Evolutionary conservation across 2,888 invertebrate species (phyloP).

Genomic region (Troides oblongomaculatus): DNA sequence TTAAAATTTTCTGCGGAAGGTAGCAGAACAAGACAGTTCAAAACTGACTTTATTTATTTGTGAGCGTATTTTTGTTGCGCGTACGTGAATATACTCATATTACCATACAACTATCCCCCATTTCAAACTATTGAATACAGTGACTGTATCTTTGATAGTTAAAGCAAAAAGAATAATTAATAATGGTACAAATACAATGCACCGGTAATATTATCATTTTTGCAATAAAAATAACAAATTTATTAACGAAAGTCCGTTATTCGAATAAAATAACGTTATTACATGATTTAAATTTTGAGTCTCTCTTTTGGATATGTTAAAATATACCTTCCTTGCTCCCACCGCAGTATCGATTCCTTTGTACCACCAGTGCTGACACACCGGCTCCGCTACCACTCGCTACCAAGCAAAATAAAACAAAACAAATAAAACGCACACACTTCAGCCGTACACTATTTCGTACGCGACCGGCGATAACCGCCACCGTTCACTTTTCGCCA

Average conservation of each 20-base stretch:
- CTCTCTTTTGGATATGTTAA: slow-evolving; percentile 38
- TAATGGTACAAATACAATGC: neutral
- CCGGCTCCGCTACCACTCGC: slow-evolving; percentile 57
- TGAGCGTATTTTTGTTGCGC: too few species aligned
- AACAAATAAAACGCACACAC: slow-evolving; percentile 67
- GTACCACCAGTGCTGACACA: slow-evolving; percentile 67
- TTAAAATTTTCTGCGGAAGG: too few species aligned
- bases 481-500: slow-evolving; percentile 59
- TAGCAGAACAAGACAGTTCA: too few species aligned
- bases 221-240: neutral
- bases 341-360: slow-evolving; percentile 74
- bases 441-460: slow-evolving; percentile 51
- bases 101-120: too few species aligned
- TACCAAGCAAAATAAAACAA: slow-evolving; percentile 69
- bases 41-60: too few species aligned
- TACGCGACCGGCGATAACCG: slow-evolving; percentile 59
- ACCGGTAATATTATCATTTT: neutral
- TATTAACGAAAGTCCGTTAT: neutral
- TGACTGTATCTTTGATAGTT: too few species aligned
- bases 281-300: neutral
- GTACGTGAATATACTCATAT: too few species aligned
- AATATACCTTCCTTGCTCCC: slow-evolving; percentile 74
- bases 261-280: neutral
- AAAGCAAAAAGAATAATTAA: too few species aligned
- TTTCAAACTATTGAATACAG: too few species aligned